A percentile compares a stretch with the other conserved stretches of the same genome.
These are phyloP conservation scores for Aphelinus atriplicis DNA, from an alignment of 1,140 invertebrate species.

Conservation along the genomic window DNA sequence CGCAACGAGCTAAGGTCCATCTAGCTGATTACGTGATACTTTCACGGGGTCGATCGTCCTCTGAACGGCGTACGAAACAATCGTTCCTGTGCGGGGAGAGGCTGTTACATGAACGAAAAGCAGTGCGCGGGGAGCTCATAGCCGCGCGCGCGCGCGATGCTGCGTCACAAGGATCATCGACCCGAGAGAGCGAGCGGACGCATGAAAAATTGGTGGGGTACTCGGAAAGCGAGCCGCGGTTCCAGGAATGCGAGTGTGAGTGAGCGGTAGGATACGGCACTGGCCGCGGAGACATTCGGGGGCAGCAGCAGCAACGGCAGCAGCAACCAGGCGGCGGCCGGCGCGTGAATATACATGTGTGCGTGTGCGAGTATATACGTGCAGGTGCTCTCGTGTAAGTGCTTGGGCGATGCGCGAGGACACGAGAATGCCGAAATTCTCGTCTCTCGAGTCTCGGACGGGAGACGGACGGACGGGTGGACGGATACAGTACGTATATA, in stretches of 20 bases:
- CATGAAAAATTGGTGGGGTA: not conserved
- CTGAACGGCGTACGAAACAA: no score
- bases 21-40: no score
- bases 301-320: not conserved
- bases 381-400: no score
- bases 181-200: not conserved
- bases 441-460: not conserved
- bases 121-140: no score
- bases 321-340: not conserved
- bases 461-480: slow-evolving; percentile 47
- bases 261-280: slow-evolving; percentile 8
- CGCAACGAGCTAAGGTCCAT: no score
- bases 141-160: no score
- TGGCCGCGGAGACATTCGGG: slow-evolving; percentile 10
- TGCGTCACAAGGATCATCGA: not conserved
- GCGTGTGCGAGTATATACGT: not conserved
- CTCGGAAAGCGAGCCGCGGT: not conserved
- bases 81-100: no score
- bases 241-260: not conserved
- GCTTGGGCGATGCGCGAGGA: not conserved
- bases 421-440: slow-evolving; percentile 8
- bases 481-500: no score
- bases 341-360: not conserved
- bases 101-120: no score
- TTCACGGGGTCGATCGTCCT: no score